Evolutionary conservation across 2,113 vertebrate genomes (phyloP), one percentile per base, ranked within the genome.

Genomic region (Proterorhinus semilunaris): DNA sequence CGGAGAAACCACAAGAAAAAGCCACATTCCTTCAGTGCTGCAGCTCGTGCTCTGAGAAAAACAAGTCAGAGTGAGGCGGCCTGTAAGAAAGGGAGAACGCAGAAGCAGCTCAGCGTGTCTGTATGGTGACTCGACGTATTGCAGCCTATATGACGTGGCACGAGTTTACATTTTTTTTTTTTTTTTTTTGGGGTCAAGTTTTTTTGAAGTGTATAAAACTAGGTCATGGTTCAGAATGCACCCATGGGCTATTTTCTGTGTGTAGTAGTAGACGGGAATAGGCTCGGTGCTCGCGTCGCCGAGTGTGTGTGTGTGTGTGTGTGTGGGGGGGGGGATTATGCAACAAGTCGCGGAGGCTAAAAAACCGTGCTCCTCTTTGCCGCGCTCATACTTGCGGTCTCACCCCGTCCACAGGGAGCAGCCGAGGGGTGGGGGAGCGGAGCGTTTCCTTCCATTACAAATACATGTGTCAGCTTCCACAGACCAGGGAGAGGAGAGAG

Each of bases 381-480:
- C 78, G n/a, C 2, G 72, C 73, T 87, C 87, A 83, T 84, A 84
- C 69, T 84, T 85, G 82, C 65, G 85, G 87, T 88, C 81, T 85
- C 73, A 74, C 63, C 76, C 84, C 65, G 43, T 88, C 82, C 88
- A 73, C 70, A 66, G 69, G 62, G 72, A 68, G 47, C n/a, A 15
- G 47, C 42, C 49, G 71, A 44, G 80, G 55, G 9, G 69, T 49
- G 69, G 70, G 68, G 51, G 55, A 9, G 71, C 71, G 75, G 62
- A 42, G 78, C 78, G 64, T 85, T 84, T 84, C 78, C 86, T 82
- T 86, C 83, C 84, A 90, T 86, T 83, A 87, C 83, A 83, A 81
- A 85, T 76, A 51, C 76, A 81, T 72, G 57, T 77, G 78, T 80
- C 72, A 76, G 85, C 79, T 72, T 81, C 85, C 72, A 79, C 71